These are phyloP conservation scores for Microtus oregoni DNA, from an alignment of 2,113 vertebrate species.

Conservation along the genomic window DNA sequence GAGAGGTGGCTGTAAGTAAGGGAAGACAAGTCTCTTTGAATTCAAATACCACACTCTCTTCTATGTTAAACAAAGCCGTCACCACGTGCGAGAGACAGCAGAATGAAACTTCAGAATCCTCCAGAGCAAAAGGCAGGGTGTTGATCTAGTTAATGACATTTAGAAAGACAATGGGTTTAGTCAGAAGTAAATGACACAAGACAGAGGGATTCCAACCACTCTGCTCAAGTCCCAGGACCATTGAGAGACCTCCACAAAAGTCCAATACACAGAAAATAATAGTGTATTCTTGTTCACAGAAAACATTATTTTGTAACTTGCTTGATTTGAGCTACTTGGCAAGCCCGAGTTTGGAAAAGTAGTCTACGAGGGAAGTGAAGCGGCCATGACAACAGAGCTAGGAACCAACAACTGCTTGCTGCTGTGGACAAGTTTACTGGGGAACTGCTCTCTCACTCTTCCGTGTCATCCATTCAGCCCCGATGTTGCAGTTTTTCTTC, in stretches of 20 bases:
- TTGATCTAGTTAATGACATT: background rate
- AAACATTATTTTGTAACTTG: background rate
- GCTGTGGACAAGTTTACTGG: background rate
- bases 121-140: background rate
- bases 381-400: background rate
- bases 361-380: too few relatives aligned
- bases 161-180: background rate
- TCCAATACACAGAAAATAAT: background rate
- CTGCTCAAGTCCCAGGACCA: background rate
- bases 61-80: background rate
- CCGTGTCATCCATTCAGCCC: fast-evolving
- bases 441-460: background rate
- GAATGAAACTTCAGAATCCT: background rate
- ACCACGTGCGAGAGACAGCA: background rate
- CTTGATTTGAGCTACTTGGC: background rate
- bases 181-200: background rate
- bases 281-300: background rate
- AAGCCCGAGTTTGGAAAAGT: fast-evolving
- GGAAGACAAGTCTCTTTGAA: background rate
- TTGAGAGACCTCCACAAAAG: background rate
- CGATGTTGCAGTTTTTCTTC: background rate
- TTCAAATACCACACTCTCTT: background rate
- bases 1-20: background rate
- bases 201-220: too few relatives aligned
- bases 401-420: background rate